phyloP scores from a whole-genome alignment of 2,888 invertebrate species.

The Apoda limacodes region DNA sequence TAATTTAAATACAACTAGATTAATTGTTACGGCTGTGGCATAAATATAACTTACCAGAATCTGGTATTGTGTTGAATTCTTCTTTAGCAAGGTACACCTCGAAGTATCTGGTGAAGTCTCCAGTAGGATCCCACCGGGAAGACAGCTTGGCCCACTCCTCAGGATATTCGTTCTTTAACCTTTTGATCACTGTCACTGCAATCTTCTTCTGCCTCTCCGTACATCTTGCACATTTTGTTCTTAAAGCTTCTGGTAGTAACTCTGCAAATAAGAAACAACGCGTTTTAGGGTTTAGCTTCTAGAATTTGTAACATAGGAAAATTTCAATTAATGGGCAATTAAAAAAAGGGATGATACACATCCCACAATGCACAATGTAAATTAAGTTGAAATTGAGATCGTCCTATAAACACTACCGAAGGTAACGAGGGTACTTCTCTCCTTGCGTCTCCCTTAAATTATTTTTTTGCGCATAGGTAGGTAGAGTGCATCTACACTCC shows the following conservation, averaged over 20 bases:
- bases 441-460: too few relatives aligned
- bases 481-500: too few relatives aligned
- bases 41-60: conserved; percentile 32
- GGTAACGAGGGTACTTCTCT: too few relatives aligned
- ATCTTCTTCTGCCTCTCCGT: conserved; percentile 74
- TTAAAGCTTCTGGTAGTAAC: conserved; percentile 77
- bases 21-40: too few relatives aligned
- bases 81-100: conserved; percentile 53
- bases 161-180: conserved; percentile 72
- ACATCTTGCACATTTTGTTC: conserved; percentile 75
- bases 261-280: conserved; percentile 62
- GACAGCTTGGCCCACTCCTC: conserved; percentile 76
- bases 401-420: too few relatives aligned
- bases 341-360: conserved; percentile 15
- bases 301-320: too few relatives aligned
- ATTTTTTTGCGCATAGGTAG: too few relatives aligned
- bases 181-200: conserved; percentile 76
- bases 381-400: conserved; percentile 1
- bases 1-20: too few relatives aligned
- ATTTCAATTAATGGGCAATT: too few relatives aligned
- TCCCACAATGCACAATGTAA: conserved; percentile 1
- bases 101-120: conserved; percentile 67
- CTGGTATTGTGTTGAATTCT: conserved; percentile 42
- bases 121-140: conserved; percentile 78
- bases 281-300: too few relatives aligned